phyloP scores from a whole-genome alignment of 2,113 vertebrate genomes.

The Campylomormyrus tamandua region DNA sequence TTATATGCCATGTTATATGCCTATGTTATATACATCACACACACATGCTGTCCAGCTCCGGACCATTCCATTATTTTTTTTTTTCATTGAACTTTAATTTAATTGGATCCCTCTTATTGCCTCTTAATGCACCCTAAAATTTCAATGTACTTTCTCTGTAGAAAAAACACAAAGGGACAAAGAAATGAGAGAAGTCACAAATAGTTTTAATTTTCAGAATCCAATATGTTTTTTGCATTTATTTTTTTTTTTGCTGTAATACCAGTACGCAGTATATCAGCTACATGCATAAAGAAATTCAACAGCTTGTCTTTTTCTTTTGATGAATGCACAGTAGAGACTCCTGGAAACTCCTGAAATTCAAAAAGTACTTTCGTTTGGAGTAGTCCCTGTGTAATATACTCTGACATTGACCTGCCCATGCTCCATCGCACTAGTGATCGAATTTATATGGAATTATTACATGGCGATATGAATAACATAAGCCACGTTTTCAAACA shows the following conservation, averaged over 20 bases:
- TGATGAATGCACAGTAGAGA: not conserved
- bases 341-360: not conserved
- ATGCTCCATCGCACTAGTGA: not conserved
- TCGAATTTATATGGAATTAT: not conserved
- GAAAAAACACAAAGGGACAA: not conserved
- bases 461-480: not conserved
- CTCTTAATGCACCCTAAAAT: not conserved
- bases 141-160: no score
- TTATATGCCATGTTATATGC: not conserved
- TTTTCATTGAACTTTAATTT: not conserved
- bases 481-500: not conserved
- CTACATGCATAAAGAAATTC: not conserved
- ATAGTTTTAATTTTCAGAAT: not conserved
- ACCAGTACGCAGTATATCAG: not conserved
- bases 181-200: not conserved
- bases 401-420: not conserved
- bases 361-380: not conserved
- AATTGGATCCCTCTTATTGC: not conserved
- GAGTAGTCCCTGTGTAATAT: not conserved
- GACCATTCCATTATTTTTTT: no score
- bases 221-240: not conserved
- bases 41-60: no score
- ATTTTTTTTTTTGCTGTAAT: not conserved
- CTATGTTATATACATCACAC: no score
- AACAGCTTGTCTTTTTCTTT: not conserved